A percentile compares a stretch with the other conserved stretches of the same genome.
These are phyloP conservation scores for Cranoglanis bouderius DNA, from an alignment of 2,113 vertebrate species.

Conservation along the genomic window DNA sequence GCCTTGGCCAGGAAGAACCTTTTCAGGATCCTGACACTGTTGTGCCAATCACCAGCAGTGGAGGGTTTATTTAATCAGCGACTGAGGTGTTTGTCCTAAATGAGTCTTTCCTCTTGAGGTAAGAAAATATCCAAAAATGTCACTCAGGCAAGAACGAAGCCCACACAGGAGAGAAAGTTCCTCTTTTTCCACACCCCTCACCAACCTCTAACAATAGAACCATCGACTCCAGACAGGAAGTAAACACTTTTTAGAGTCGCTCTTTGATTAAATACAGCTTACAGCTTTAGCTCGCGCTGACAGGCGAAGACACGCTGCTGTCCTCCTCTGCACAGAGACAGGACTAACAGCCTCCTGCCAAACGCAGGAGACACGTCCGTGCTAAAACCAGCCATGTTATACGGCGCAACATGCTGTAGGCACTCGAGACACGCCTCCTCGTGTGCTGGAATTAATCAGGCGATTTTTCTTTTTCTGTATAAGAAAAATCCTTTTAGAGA, in stretches of 20 bases:
- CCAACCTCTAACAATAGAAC: neutral
- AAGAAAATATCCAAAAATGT: neutral
- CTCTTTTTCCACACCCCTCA: conserved; percentile 3
- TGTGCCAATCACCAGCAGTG: conserved; percentile 50
- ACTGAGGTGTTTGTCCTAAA: conserved; percentile 21
- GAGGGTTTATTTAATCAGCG: conserved; percentile 27
- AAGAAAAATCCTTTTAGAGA: conserved; percentile 60
- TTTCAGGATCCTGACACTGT: conserved; percentile 57
- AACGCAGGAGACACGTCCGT: conserved; percentile 45
- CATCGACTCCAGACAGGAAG: neutral
- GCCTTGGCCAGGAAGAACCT: conserved; percentile 57
- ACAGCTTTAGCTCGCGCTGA: conserved; percentile 47
- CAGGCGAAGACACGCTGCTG: conserved; percentile 44
- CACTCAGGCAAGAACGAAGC: neutral
- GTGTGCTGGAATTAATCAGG: conserved; percentile 66
- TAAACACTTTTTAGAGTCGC: conserved; percentile 21
- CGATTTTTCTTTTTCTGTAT: conserved; percentile 5
- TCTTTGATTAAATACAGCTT: conserved; percentile 51
- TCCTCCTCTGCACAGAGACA: conserved; percentile 38
- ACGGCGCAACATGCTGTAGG: neutral
- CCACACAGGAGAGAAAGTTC: neutral
- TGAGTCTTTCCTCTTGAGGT: conserved; percentile 22
- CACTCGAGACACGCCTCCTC: conserved; percentile 13
- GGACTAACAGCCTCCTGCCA: conserved; percentile 57
- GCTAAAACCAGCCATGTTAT: conserved; percentile 36